phyloP scores from a whole-genome alignment of 1,140 invertebrate genomes.

The Eriocheir sinensis region DNA sequence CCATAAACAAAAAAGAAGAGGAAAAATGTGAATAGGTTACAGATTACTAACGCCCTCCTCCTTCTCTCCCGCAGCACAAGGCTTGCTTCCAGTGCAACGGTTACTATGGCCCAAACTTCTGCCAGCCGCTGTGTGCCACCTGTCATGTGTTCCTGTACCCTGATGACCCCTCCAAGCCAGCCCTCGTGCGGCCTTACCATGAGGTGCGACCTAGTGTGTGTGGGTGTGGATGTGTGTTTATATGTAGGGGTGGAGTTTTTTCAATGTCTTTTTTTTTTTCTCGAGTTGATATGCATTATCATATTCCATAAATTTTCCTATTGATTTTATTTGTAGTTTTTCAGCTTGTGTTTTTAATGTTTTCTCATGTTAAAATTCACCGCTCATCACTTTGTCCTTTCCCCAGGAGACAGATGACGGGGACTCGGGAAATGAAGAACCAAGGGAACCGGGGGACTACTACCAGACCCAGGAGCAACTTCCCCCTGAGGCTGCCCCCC shows the following conservation, averaged over 20 bases:
- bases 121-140: constrained; percentile 94
- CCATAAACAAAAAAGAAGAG: background rate
- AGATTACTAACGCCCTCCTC: background rate
- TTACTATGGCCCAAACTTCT: constrained; percentile 95
- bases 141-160: constrained; percentile 96
- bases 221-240: background rate
- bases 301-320: too few species aligned
- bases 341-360: constrained; percentile 18
- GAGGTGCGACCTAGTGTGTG: constrained; percentile 19
- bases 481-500: background rate
- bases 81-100: constrained; percentile 93
- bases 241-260: too few species aligned
- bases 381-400: background rate
- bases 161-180: constrained; percentile 86
- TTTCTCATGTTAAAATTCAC: constrained; percentile 2
- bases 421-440: constrained; percentile 96
- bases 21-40: background rate
- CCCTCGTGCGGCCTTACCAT: constrained; percentile 84
- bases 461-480: constrained; percentile 66
- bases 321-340: background rate
- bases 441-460: constrained; percentile 82
- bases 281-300: too few species aligned
- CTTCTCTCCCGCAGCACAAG: constrained; percentile 79
- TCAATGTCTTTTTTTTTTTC: too few species aligned
- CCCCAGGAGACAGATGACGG: constrained; percentile 92